phyloP scores from a whole-genome alignment of 2,797 vertebrate species.

The Premnoplex brunnescens region DNA sequence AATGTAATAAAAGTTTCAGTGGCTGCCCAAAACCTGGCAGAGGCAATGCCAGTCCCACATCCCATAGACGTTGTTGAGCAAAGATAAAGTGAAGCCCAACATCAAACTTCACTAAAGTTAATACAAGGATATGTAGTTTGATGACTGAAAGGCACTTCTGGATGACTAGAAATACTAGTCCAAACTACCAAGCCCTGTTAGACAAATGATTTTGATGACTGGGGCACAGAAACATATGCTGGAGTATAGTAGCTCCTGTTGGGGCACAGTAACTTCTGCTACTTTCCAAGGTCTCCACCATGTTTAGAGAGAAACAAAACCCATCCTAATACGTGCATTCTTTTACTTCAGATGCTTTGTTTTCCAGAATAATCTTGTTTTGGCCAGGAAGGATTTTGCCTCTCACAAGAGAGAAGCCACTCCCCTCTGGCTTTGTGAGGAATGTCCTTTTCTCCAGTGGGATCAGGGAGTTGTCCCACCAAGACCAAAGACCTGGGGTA shows the following conservation, averaged over 20 bases:
- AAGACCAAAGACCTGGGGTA: not conserved
- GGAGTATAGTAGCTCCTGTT: not conserved
- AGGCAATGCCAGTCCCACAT: not conserved
- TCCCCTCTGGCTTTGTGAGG: not conserved
- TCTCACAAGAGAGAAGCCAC: not conserved
- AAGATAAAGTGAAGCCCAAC: not conserved
- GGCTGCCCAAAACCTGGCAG: not conserved
- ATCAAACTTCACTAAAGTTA: not conserved
- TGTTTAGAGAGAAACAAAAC: not conserved
- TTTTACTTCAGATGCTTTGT: not conserved
- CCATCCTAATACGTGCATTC: not conserved
- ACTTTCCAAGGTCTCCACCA: not conserved
- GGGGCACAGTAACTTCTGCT: not conserved
- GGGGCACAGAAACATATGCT: not conserved
- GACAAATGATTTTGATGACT: not conserved
- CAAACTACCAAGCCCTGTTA: not conserved
- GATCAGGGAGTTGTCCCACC: not conserved
- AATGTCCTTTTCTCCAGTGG: not conserved
- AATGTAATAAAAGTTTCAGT: not conserved
- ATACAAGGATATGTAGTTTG: not conserved
- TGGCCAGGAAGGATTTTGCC: not conserved
- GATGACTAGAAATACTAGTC: not conserved
- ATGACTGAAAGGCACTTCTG: not conserved
- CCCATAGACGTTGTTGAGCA: accelerated
- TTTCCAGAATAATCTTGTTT: not conserved